Percentiles rank a stretch among this genome's conserved stretches.
phyloP scores from a whole-genome alignment of 1,140 invertebrate genomes.

The Megathymus violae region DNA sequence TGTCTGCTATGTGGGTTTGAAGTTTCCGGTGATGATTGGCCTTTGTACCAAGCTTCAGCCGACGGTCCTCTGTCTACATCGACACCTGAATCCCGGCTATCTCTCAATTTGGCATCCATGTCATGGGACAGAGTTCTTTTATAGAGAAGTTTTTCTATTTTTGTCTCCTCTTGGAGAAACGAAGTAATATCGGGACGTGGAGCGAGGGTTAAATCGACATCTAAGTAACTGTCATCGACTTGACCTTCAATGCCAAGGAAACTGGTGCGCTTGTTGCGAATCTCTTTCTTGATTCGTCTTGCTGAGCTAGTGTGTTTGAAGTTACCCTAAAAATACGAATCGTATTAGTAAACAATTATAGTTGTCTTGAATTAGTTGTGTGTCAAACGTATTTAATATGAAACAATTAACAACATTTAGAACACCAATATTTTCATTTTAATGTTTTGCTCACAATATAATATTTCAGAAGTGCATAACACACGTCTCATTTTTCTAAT shows the following conservation, averaged over 20 bases:
- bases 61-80: constrained; percentile 86
- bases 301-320: constrained; percentile 91
- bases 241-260: constrained; percentile 93
- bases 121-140: constrained; percentile 86
- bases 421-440: too few species aligned
- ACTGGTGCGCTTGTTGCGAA: constrained; percentile 92
- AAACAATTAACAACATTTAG: too few species aligned
- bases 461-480: too few species aligned
- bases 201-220: constrained; percentile 87
- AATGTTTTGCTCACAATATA: too few species aligned
- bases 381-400: not conserved
- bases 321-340: constrained; percentile 82
- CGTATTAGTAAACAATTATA: too few species aligned
- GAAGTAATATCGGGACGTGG: constrained; percentile 92
- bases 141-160: constrained; percentile 89
- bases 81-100: constrained; percentile 90
- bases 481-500: too few species aligned
- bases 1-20: constrained; percentile 90
- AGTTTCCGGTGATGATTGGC: constrained; percentile 85
- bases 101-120: constrained; percentile 81
- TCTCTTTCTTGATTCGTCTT: constrained; percentile 93
- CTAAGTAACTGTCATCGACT: constrained; percentile 87
- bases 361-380: too few species aligned
- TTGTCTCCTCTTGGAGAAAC: constrained; percentile 90
- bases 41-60: constrained; percentile 86